Base-by-base conservation (phyloP, 2,888 invertebrate species). In the Leucophenga montana region DNA sequence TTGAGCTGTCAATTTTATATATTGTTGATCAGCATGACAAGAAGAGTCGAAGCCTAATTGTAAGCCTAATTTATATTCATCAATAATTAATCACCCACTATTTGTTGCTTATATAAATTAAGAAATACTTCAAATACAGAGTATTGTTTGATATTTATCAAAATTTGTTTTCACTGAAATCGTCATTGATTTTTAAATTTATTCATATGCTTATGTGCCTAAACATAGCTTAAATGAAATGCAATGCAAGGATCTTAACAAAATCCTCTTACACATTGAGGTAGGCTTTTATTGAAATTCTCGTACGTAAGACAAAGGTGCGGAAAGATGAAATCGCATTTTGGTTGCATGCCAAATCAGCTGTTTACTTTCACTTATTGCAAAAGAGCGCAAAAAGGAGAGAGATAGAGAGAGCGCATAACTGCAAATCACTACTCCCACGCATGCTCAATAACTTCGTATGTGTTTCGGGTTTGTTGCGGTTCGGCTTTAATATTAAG, bases 361-460 rank as follows among this genome's bases (percentile, higher is more conserved):
- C 81, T 82, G 81, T 75, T 79, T 11, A 66, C 39, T 68, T 61
- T 79, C 16, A 67, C 22, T 68, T 61, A 18, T 62, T 50, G 70
- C 27, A 44, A 64, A 18, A 20, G 9, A 2, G 1, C 4, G 18
- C 44, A 18, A 64, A 20, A 22, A 31, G n/a, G n/a, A n/a, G n/a
- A n/a, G n/a, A n/a, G n/a, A n/a, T n/a, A n/a, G n/a, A n/a, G n/a
- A 39, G 50, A 53, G 54, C 16, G 39, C 20, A 0, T 5, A 22
- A 31, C 14, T 14, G 48, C 31, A 64, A n/a, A n/a, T n/a, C 18
- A 70, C 3, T 59, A 78, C 84, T 79, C 84, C 71, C 72, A 13
- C 71, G 72, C 75, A 75, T 72, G 22, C 79, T 73, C 78, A 66
- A 18, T 22, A 64, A 69, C 67, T 56, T 46, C 54, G 70, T 48